Evolutionary conservation across 2,797 vertebrate species (phyloP).

Genomic region (Anableps anableps): DNA sequence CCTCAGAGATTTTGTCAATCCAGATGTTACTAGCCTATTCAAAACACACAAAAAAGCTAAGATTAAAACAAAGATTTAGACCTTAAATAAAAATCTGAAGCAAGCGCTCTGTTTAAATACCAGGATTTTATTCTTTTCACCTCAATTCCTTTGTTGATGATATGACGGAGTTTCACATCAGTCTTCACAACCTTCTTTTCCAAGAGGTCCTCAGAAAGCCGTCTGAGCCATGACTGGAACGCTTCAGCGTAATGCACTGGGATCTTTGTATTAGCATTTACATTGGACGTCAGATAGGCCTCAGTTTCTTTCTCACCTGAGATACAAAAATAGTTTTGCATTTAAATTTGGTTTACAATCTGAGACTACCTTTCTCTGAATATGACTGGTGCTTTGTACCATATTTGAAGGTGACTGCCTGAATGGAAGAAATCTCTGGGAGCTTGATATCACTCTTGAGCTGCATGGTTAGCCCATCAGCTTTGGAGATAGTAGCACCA

Average conservation of each 20-base stretch:
- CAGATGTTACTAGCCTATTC: conserved; percentile 85
- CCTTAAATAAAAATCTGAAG: neutral
- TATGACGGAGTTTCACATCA: conserved; percentile 89
- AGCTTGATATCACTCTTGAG: conserved; percentile 85
- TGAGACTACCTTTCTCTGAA: neutral
- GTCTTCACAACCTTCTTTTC: conserved; percentile 87
- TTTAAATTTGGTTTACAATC: conserved; percentile 17
- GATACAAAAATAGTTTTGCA: conserved; percentile 21
- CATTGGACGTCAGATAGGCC: conserved; percentile 85
- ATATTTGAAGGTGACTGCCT: conserved; percentile 84
- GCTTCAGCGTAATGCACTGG: conserved; percentile 68
- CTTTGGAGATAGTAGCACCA: conserved; percentile 78
- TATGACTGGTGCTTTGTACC: conserved; percentile 72
- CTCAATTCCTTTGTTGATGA: conserved; percentile 85
- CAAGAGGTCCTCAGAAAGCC: conserved; percentile 75
- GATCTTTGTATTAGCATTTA: conserved; percentile 82
- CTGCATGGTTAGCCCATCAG: conserved; percentile 78
- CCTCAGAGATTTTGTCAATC: conserved; percentile 81
- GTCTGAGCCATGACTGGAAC: conserved; percentile 69
- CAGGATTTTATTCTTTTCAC: conserved; percentile 73
- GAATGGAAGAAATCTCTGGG: conserved; percentile 79
- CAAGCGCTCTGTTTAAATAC: neutral
- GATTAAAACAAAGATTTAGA: conserved; percentile 1
- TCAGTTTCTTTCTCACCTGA: conserved; percentile 87
- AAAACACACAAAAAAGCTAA: conserved; percentile 12